These are phyloP conservation scores for Callaeas wilsoni DNA, from an alignment of 2,113 vertebrate genomes.

Conservation along the genomic window DNA sequence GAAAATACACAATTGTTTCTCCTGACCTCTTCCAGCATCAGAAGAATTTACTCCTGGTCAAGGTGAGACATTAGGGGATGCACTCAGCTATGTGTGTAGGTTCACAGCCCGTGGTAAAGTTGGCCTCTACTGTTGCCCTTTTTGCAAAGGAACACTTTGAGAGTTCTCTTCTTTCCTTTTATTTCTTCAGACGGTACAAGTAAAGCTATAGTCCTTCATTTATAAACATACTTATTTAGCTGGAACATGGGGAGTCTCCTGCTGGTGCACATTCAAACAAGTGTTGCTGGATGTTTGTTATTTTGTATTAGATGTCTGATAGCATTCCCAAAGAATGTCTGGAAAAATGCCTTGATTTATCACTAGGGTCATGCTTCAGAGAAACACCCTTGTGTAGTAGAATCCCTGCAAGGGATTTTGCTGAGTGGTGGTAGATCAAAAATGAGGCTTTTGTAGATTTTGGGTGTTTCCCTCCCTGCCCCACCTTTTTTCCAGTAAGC, in stretches of 20 bases:
- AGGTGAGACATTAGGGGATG: background rate
- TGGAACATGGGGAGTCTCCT: background rate
- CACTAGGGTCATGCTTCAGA: background rate
- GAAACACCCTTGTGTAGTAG: background rate
- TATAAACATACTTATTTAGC: background rate
- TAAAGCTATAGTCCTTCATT: background rate
- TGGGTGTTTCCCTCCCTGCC: background rate
- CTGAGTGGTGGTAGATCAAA: background rate
- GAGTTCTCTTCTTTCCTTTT: background rate
- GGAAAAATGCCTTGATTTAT: background rate
- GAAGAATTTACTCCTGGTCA: background rate
- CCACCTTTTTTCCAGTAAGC: background rate
- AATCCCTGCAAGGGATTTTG: background rate
- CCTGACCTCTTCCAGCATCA: background rate
- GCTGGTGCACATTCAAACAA: background rate
- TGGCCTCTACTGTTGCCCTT: background rate
- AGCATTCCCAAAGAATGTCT: constrained; percentile 9
- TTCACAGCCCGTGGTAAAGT: background rate
- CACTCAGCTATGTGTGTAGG: background rate
- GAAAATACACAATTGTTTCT: background rate
- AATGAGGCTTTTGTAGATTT: background rate
- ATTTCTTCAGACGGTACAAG: background rate
- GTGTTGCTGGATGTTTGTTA: background rate
- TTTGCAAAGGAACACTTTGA: background rate
- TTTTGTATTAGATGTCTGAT: background rate